phyloP scores from a whole-genome alignment of 1,140 invertebrate species.

The Brachionus rubens region DNA sequence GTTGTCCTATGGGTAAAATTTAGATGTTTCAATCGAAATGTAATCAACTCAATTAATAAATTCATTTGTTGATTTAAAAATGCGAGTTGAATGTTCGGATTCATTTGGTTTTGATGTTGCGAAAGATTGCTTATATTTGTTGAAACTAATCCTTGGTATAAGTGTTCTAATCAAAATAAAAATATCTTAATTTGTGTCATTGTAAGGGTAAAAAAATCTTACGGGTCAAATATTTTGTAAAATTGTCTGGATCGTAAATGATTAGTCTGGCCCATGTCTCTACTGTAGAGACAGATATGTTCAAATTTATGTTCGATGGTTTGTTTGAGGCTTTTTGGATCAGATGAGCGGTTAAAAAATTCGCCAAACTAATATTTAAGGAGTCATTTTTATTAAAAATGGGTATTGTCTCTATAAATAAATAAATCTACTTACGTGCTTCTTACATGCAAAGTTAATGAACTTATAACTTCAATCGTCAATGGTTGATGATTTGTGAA shows the following conservation, averaged over 20 bases:
- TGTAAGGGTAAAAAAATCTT: neutral
- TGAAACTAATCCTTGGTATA: neutral
- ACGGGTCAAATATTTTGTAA: conserved; percentile 32
- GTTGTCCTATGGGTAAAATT: conserved; percentile 25
- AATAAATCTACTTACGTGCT: neutral
- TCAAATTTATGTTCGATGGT: neutral
- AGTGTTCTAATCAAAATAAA: neutral
- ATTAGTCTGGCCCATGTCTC: conserved; percentile 21
- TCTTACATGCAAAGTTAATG: conserved; percentile 19
- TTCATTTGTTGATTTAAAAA: conserved; percentile 44
- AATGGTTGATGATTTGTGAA: conserved; percentile 41
- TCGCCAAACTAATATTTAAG: neutral
- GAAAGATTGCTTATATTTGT: neutral
- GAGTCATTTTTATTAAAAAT: neutral
- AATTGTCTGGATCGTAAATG: conserved; percentile 44
- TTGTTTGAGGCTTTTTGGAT: conserved; percentile 8
- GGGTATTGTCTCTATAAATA: neutral
- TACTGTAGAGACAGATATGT: conserved; percentile 19
- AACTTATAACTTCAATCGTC: neutral
- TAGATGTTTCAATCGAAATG: conserved; percentile 27
- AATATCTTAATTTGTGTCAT: neutral
- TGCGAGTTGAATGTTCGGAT: neutral
- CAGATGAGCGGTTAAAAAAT: neutral
- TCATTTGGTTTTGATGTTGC: neutral
- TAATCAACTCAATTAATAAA: conserved; percentile 31